Evolutionary conservation across 2,113 vertebrate species (phyloP).

Genomic region (human): DNA sequence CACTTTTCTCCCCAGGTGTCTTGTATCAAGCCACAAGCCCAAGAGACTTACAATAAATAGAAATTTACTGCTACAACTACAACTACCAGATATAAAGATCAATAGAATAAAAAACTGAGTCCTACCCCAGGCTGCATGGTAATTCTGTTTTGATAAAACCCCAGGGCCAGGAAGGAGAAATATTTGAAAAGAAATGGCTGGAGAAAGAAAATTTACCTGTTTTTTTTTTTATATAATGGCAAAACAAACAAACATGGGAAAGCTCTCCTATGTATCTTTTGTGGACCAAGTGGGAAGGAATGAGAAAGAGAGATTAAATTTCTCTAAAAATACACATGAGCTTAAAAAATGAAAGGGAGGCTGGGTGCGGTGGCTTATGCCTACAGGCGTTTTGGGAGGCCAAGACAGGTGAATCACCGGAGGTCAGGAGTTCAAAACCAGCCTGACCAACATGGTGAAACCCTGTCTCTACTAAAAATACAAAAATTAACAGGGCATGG

Average conservation of each 20-base stretch:
- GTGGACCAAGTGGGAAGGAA: not conserved
- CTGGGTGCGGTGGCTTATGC: too few relatives aligned
- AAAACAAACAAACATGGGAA: not conserved
- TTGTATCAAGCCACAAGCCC: not conserved
- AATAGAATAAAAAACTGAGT: slow-evolving; percentile 21
- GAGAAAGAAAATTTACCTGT: not conserved
- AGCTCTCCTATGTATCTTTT: not conserved
- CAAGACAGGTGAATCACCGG: too few relatives aligned
- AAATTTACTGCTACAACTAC: slow-evolving; percentile 3
- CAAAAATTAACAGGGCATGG: too few relatives aligned
- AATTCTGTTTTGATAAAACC: slow-evolving; percentile 47
- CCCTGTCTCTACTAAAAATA: too few relatives aligned
- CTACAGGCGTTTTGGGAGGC: too few relatives aligned
- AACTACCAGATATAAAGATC: slow-evolving; percentile 1
- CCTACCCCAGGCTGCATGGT: not conserved
- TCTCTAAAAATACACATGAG: not conserved
- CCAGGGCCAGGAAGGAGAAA: not conserved
- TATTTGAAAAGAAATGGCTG: not conserved
- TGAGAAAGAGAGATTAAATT: not conserved
- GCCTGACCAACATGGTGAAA: too few relatives aligned
- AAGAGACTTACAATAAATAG: slow-evolving; percentile 36
- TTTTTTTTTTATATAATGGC: not conserved
- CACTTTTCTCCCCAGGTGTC: not conserved
- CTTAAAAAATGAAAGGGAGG: not conserved
- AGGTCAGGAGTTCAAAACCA: too few relatives aligned